Evolutionary conservation across 2,797 vertebrate genomes (phyloP), one percentile per base, ranked within the genome.

Genomic region (Brotula barbata): DNA sequence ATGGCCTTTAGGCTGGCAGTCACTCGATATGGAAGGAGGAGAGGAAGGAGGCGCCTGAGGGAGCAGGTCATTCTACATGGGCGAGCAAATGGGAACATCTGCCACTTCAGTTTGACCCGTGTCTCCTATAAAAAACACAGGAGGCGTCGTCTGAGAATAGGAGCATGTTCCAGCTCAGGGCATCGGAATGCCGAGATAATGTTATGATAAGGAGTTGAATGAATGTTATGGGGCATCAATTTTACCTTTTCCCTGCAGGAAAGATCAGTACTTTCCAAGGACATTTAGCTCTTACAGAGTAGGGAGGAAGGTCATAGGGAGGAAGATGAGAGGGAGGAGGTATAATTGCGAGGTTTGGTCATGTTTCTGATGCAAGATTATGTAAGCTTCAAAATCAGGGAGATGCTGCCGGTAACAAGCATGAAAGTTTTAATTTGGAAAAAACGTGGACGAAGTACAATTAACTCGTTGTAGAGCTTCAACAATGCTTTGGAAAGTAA

Each of bases 161-260:
- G 82, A 87, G 84, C 74, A 74, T 2, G 87, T 89, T 90, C 84
- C 88, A 84, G 85, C 81, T 89, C 86, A 89, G 68, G 73, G 86
- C 83, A 88, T 82, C 17, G 91, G 90, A 90, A 91, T 91, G 88
- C 80, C 84, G 79, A 80, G 87, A 89, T 87, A 90, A 91, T 91
- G 88, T 78, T 85, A 78, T 81, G 87, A 89, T 87, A 88, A 88
- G 71, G 51, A 78, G 50, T 39, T 73, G 61, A 76, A 78, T 84
- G 81, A 82, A 86, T 77, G 61, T 66, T 46, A 51, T 13, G 71
- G 36, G 81, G 69, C 45, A 73, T 79, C 69, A 59, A 58, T 73
- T 64, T 68, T 68, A 66, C 48, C 17, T 10, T 46, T 46, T 20
- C 70, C 65, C 68, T 40, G 23, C 66, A 75, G 73, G 77, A 64